Evolutionary conservation across 1,140 invertebrate species (phyloP), one percentile per base, ranked within the genome.

Genomic region (Pentalonia nigronervosa): DNA sequence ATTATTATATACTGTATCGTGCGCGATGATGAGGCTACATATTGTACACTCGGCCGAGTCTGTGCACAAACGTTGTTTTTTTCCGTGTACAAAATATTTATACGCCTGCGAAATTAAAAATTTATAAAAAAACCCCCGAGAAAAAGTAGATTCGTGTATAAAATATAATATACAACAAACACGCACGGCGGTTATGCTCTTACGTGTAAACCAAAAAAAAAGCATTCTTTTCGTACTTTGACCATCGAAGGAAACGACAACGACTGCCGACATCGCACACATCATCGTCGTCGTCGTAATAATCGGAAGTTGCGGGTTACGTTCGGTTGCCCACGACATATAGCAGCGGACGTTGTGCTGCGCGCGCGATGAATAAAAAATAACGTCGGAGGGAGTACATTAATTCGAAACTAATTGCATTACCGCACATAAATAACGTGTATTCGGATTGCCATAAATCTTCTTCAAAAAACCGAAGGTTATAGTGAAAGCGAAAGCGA

Each of bases 321-420:
- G 90, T 91, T 91, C n/a, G 67, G 90, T 91, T 83, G 45, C 90
- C 56, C 67, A 91, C 76, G 21, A 50, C 30, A n/a, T n/a, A n/a
- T n/a, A 23, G 41, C 30, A 9, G 41, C 23, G 11, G 30, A n/a
- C 47, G 83, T 84, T 17, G 30, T n/a, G 60, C 60, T 67, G 30
- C 30, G 36, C 8, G 25, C 1, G 23, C 45, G 20, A 41, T 30
- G 41, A 91, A 76, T 67, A 91, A 67, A 48, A 41, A 41, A 41
- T 41, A 41, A 81, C 60, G 25, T 41, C 34, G 36, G 36, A 25
- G 21, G 60, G 30, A 14, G n/a, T 50, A 81, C 11, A 36, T 48
- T 83, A 83, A 91, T 91, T 91, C n/a, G 47, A 91, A 91, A 48
- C n/a, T 91, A 91, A 83, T 91, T 83, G n/a, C 67, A 91, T 81